Percentiles rank a stretch among this genome's conserved stretches.
Evolutionary conservation across 2,888 invertebrate species (phyloP).

Genomic region (Amblyteles armatorius): DNA sequence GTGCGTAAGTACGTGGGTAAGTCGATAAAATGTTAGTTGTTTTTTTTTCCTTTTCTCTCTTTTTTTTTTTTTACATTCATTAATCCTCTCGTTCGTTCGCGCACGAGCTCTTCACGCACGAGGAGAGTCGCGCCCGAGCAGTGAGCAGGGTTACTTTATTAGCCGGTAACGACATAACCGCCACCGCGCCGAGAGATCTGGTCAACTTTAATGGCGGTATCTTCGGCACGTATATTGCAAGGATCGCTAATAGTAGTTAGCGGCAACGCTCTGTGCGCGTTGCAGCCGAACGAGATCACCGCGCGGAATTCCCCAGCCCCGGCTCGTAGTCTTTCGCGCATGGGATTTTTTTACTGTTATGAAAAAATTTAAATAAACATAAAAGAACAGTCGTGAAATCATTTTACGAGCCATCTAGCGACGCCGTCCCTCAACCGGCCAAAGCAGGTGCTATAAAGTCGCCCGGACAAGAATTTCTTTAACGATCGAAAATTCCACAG

Average conservation of each 20-base stretch:
- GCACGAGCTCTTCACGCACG: slow-evolving; percentile 49
- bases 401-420: slow-evolving; percentile 59
- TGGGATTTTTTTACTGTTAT: slow-evolving; percentile 9
- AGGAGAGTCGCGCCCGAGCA: slow-evolving; percentile 42
- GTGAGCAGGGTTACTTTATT: slow-evolving; percentile 64
- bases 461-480: slow-evolving; percentile 43
- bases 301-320: neutral
- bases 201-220: slow-evolving; percentile 44
- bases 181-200: slow-evolving; percentile 39
- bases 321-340: neutral
- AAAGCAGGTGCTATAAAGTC: slow-evolving; percentile 52
- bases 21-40: slow-evolving; percentile 70
- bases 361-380: slow-evolving; percentile 31
- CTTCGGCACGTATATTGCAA: slow-evolving; percentile 21
- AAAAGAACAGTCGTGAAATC: slow-evolving; percentile 51
- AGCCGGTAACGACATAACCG: slow-evolving; percentile 61
- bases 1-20: slow-evolving; percentile 68
- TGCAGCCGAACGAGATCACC: neutral
- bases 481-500: slow-evolving; percentile 50
- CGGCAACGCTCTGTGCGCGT: slow-evolving; percentile 1
- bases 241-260: neutral
- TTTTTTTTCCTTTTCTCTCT: slow-evolving; percentile 28
- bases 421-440: slow-evolving; percentile 13
- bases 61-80: slow-evolving; percentile 18
- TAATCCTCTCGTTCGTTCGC: slow-evolving; percentile 30